Evolutionary conservation across 2,797 vertebrate genomes (phyloP).

Genomic region (Oryzias sinensis): DNA sequence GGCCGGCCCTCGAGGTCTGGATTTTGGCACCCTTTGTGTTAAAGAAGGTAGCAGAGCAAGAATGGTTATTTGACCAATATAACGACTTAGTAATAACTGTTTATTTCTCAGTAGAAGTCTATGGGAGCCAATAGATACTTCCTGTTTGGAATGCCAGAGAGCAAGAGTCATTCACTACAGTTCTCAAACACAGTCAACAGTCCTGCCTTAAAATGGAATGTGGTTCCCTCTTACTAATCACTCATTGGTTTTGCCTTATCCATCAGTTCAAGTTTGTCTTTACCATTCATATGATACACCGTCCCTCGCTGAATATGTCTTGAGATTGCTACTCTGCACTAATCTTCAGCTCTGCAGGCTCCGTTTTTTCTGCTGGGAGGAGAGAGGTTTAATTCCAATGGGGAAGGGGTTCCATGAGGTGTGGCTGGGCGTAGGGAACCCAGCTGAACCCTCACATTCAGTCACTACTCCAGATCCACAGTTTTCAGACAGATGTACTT

Average conservation of each 20-base stretch:
- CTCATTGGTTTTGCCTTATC: conserved; percentile 41
- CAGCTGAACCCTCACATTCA: conserved; percentile 44
- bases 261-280: conserved; percentile 31
- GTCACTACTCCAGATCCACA: conserved; percentile 32
- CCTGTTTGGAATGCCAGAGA: no score
- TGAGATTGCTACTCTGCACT: conserved; percentile 44
- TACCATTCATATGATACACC: conserved; percentile 29
- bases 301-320: conserved; percentile 44
- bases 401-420: conserved; percentile 21
- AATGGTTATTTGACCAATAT: no score
- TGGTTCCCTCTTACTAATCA: conserved; percentile 1
- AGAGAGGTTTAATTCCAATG: conserved; percentile 37
- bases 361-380: conserved; percentile 53
- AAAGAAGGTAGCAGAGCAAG: no score
- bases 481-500: conserved; percentile 50
- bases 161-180: no score
- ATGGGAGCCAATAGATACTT: no score
- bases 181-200: no score
- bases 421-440: not conserved
- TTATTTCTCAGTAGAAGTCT: no score
- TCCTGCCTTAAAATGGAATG: no score
- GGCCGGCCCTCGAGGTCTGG: no score
- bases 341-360: conserved; percentile 60
- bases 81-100: no score
- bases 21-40: no score